Percentiles rank a stretch among this genome's conserved stretches.
These are phyloP conservation scores for Dicycla oo DNA, from an alignment of 2,888 invertebrate species.

Conservation along the genomic window DNA sequence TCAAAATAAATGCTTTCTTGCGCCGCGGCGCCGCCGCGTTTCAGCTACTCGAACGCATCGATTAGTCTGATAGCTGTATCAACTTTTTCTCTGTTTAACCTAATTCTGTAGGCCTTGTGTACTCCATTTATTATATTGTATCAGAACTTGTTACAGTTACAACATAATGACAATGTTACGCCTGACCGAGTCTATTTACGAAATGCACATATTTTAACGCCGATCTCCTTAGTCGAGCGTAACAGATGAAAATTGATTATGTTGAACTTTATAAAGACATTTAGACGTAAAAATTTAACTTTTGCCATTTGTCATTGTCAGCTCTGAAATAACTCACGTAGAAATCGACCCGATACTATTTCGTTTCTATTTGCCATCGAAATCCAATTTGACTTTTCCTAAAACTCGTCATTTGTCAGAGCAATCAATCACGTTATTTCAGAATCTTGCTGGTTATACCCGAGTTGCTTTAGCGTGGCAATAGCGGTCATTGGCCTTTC, in stretches of 20 bases:
- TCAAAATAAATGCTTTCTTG: not conserved
- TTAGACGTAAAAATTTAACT: conserved; percentile 20
- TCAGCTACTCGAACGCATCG: not conserved
- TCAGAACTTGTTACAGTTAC: conserved; percentile 67
- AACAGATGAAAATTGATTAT: conserved; percentile 66
- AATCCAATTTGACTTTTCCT: conserved; percentile 16
- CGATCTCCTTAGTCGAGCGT: conserved; percentile 65
- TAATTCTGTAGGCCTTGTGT: conserved; percentile 80
- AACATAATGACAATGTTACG: conserved; percentile 76
- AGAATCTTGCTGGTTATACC: not conserved
- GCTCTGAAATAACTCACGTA: conserved; percentile 32
- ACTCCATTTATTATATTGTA: conserved; percentile 74
- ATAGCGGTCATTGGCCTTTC: too few species aligned
- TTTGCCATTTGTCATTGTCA: conserved; percentile 22
- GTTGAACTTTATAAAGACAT: conserved; percentile 36
- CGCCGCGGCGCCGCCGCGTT: conserved; percentile 8
- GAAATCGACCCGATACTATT: conserved; percentile 41
- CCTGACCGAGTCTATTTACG: conserved; percentile 78
- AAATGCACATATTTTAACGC: conserved; percentile 76
- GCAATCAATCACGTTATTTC: conserved; percentile 4
- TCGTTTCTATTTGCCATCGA: not conserved
- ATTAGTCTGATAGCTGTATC: not conserved
- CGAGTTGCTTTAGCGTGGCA: too few species aligned
- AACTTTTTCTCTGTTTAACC: conserved; percentile 60
- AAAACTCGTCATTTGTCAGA: not conserved